Evolutionary conservation across 2,113 vertebrate species (phyloP), one percentile per base, ranked within the genome.

Genomic region (Cardinalis cardinalis): DNA sequence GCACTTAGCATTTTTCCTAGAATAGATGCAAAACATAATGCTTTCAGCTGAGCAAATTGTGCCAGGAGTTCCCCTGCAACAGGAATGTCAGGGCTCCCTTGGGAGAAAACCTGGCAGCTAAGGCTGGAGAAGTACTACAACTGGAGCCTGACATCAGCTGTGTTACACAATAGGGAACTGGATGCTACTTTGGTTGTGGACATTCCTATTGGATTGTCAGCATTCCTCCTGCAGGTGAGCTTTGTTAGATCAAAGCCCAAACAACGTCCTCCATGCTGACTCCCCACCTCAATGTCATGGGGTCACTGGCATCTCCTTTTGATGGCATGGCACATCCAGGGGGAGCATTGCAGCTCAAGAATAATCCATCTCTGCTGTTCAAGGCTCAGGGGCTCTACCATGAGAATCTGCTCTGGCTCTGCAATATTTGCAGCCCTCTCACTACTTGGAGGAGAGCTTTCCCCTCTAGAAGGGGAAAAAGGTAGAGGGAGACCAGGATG

Each of bases 21-120:
- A 94, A 85, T 68, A 95, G 75, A 70, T 68, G 81, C 84, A 63
- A 88, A 82, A 66, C 6, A 26, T 66, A 85, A 87, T 2, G 7
- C 3, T 2, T 90, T 89, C 74, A 83, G 60, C 82, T 80, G 59
- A 76, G 78, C 12, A 7, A 21, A 70, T 49, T 79, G 55, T 93
- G 78, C 87, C 72, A 85, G 85, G 87, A 88, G 56, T 84, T 95
- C 60, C 84, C 64, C 59, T 87, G 43, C 74, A 95, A 66, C 52
- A 60, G 71, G 49, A 82, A 70, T 52, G 72, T 87, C 81, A 70
- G 78, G 60, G 65, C 56, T 96, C 81, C 84, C 63, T 78, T 49
- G 52, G 48, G 79, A 91, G 18, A 83, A 83, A 85, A 68, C 53
- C 82, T 87, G 75, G 78, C 71, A 93, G 82, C 32, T 12, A 4